phyloP scores from a whole-genome alignment of 2,888 invertebrate species.

The Drosophila limbata region DNA sequence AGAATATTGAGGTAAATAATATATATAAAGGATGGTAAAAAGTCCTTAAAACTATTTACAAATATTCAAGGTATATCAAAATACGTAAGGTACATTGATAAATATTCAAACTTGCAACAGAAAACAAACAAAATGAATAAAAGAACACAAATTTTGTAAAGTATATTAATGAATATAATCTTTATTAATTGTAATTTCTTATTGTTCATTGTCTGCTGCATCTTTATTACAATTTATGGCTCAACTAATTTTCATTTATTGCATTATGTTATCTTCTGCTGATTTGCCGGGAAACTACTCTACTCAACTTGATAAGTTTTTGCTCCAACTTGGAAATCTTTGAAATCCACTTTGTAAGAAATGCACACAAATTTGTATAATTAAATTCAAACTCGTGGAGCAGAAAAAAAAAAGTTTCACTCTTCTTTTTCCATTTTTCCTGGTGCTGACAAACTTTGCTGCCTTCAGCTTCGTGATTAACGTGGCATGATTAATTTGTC shows the following conservation, averaged over 20 bases:
- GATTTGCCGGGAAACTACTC: neutral
- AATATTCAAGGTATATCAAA: too few relatives aligned
- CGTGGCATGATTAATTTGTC: slow-evolving; percentile 62
- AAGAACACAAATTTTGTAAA: neutral
- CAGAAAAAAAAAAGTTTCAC: slow-evolving; percentile 1
- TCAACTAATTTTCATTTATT: slow-evolving; percentile 2
- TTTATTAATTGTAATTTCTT: slow-evolving; percentile 3
- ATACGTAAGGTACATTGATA: too few relatives aligned
- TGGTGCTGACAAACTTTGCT: slow-evolving; percentile 28
- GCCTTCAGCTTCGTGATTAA: slow-evolving; percentile 48
- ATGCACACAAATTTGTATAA: slow-evolving; percentile 31
- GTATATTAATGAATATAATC: neutral
- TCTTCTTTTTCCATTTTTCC: neutral
- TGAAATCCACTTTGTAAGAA: slow-evolving; percentile 2
- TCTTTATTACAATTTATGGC: slow-evolving; percentile 9
- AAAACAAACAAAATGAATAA: neutral
- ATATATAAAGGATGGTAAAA: too few relatives aligned
- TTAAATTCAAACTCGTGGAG: slow-evolving; percentile 16
- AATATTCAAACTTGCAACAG: neutral
- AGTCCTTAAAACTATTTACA: too few relatives aligned
- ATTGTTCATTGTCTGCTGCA: neutral
- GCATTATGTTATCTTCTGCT: slow-evolving; percentile 1
- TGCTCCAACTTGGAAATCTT: neutral
- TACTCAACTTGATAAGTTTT: neutral
- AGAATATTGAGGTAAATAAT: neutral